Conservation (phyloP, 2,888 invertebrate species). For the Cheilosia vulpina region DNA sequence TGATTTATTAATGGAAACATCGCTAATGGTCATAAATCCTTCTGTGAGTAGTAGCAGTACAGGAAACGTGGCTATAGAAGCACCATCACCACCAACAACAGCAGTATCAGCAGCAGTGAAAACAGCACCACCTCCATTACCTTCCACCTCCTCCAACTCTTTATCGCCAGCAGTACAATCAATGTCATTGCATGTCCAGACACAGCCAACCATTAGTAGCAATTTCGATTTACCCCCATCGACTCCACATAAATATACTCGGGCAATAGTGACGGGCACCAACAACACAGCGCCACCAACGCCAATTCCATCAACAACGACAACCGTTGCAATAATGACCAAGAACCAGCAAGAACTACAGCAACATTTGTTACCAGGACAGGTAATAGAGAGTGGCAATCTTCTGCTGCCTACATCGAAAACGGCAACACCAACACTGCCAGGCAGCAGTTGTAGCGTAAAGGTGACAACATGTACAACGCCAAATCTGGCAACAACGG, state of each 20-base stretch:
- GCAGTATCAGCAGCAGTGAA: slow-evolving; percentile 58
- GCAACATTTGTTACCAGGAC: slow-evolving; percentile 68
- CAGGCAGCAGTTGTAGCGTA: slow-evolving; percentile 54
- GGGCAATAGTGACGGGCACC: slow-evolving; percentile 55
- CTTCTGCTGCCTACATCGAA: slow-evolving; percentile 79
- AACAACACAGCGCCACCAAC: slow-evolving; percentile 59
- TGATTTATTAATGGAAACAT: slow-evolving; percentile 81
- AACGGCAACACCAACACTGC: slow-evolving; percentile 71
- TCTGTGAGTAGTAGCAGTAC: slow-evolving; percentile 61
- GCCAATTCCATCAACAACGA: slow-evolving; percentile 66
- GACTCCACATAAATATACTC: slow-evolving; percentile 80
- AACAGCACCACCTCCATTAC: slow-evolving; percentile 51
- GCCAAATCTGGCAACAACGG: slow-evolving; percentile 44
- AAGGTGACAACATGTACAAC: slow-evolving; percentile 52
- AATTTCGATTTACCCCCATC: slow-evolving; percentile 79
- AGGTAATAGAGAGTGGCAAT: slow-evolving; percentile 78
- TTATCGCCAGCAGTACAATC: slow-evolving; percentile 71
- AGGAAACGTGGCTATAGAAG: slow-evolving; percentile 68
- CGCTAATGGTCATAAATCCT: slow-evolving; percentile 80
- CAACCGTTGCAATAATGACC: slow-evolving; percentile 53
- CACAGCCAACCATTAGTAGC: slow-evolving; percentile 53
- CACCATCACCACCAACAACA: slow-evolving; percentile 37
- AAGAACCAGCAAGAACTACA: slow-evolving; percentile 71
- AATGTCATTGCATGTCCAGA: slow-evolving; percentile 70
- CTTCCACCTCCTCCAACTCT: slow-evolving; percentile 59